Base-by-base conservation (phyloP, 1,140 invertebrate species). In the Chymomyza costata region DNA sequence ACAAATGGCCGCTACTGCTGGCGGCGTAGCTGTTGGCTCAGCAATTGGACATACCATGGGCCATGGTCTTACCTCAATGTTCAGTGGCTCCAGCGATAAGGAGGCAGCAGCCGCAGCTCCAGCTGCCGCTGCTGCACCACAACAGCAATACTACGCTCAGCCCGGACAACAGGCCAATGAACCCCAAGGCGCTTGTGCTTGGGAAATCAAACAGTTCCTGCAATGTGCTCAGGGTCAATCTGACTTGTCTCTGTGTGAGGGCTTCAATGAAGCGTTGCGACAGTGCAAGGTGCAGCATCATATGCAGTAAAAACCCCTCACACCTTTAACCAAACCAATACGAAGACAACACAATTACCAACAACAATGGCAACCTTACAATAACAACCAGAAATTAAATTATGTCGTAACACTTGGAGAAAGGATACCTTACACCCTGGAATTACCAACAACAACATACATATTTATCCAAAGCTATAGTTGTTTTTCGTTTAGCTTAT, bases 221-320 rank as follows among this genome's bases (percentile, higher is more conserved):
- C 90, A 95, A 61, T 97, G 95, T 83, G 94, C 95, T 38, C 90
- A 95, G 73, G 91, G 91, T 34, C 94, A 96, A 76, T 88, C 89
- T 19, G 95, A 97, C 85, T 84, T 97, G 5, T 89, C 90, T 2
- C 88, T 97, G 1, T 97, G 96, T 82, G 92, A 96, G 70, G 95
- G 95, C 35, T 97, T 97, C 86, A 97, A 97, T 85, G 94, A 97
- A 86, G 95, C 94, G 47, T 88, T 97, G 54, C 92, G 94, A 65
- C 94, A 97, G 84, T 97, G 96, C 92, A 94, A 94, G 88, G 62
- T 88, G 52, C 65, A 68, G 43, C 52, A 85, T 60, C 74, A 83
- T 43, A n/a, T 85, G 38, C 76, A 80, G 31, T 83, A 84, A 55
- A 62, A 16, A 31, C 16, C 3, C 21, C 10, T 1, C 16, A 28